Evolutionary conservation across 1,140 invertebrate species (phyloP).

Genomic region (Steinernema feltiae): DNA sequence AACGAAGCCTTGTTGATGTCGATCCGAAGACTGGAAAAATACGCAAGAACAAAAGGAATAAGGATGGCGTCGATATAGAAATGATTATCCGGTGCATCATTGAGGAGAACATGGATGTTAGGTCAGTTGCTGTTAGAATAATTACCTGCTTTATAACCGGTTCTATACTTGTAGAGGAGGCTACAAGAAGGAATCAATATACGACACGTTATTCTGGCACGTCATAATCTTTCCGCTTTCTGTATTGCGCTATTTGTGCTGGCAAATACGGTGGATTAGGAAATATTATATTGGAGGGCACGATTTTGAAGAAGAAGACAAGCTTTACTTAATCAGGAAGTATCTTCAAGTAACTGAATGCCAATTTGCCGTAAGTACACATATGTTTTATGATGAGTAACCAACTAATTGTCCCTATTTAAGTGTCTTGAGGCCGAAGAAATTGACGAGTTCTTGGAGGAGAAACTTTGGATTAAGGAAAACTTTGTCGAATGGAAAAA

Average conservation of each 20-base stretch:
- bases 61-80: constrained; percentile 73
- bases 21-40: constrained; percentile 62
- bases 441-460: constrained; percentile 69
- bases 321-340: constrained; percentile 75
- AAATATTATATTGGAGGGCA: constrained; percentile 71
- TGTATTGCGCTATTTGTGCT: constrained; percentile 67
- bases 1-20: constrained; percentile 65
- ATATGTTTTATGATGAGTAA: constrained; percentile 18
- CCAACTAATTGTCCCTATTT: constrained; percentile 26
- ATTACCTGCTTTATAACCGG: constrained; percentile 16
- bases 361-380: constrained; percentile 63
- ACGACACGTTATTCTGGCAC: constrained; percentile 75
- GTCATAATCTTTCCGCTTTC: constrained; percentile 72
- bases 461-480: constrained; percentile 74
- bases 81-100: constrained; percentile 72
- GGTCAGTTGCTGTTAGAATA: too few relatives aligned
- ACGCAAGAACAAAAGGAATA: constrained; percentile 63
- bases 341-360: constrained; percentile 66
- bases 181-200: constrained; percentile 73
- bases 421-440: constrained; percentile 70
- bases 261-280: constrained; percentile 74
- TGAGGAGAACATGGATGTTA: constrained; percentile 81
- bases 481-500: constrained; percentile 74
- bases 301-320: constrained; percentile 74
- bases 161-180: constrained; percentile 66